Percentiles rank a stretch among this genome's conserved stretches.
Evolutionary conservation across 2,797 vertebrate genomes (phyloP).

Genomic region (Syngnathus acus): DNA sequence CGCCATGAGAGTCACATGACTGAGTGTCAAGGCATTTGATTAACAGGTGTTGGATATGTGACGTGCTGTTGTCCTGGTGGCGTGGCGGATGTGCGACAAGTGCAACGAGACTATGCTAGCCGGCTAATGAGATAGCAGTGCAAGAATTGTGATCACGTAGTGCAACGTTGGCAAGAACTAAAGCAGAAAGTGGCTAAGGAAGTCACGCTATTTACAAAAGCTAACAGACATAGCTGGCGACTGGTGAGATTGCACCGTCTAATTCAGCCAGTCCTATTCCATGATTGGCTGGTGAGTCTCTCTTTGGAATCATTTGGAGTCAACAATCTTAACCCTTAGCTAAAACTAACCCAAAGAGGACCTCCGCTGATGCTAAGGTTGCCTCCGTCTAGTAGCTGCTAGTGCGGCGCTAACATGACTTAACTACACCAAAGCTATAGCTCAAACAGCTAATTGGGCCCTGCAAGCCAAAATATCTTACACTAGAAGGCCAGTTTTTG

Average conservation of each 20-base stretch:
- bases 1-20: constrained; percentile 4
- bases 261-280: constrained; percentile 21
- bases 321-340: not conserved
- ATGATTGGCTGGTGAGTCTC: constrained; percentile 9
- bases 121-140: constrained; percentile 52
- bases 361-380: not conserved
- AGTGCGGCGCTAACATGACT: not conserved
- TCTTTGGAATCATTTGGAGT: constrained; percentile 7
- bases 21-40: constrained; percentile 2
- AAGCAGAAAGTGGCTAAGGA: constrained; percentile 47
- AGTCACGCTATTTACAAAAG: constrained; percentile 63
- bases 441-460: constrained; percentile 48
- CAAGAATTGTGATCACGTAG: constrained; percentile 63
- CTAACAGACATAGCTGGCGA: constrained; percentile 50
- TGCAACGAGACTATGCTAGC: constrained; percentile 66
- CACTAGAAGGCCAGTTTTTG: constrained; percentile 20
- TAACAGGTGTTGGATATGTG: not conserved
- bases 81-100: constrained; percentile 65
- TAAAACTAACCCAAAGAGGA: not conserved
- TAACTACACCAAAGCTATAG: constrained; percentile 43
- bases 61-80: not conserved
- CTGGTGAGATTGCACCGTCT: constrained; percentile 29
- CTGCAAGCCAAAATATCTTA: constrained; percentile 54
- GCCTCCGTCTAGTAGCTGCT: not conserved
- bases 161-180: constrained; percentile 67